Evolutionary conservation across 2,797 vertebrate species (phyloP).

Genomic region (Lutjanus argentimaculatus): DNA sequence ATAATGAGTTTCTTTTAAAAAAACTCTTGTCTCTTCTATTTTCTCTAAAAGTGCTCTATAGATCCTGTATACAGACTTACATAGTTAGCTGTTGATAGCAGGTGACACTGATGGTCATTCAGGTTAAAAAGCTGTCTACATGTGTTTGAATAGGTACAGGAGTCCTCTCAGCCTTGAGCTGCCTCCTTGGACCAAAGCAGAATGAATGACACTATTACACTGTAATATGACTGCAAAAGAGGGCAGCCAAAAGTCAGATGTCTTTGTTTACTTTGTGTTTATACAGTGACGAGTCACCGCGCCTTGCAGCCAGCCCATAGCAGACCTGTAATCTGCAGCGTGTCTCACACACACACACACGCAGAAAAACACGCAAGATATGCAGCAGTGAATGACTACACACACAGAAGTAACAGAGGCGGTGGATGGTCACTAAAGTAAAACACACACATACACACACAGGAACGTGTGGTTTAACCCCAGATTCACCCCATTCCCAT

Average conservation of each 20-base stretch:
- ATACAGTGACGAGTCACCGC: slow-evolving; percentile 60
- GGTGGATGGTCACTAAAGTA: slow-evolving; percentile 29
- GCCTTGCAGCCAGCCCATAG: slow-evolving; percentile 44
- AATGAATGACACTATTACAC: slow-evolving; percentile 63
- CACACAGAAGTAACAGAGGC: slow-evolving; percentile 12
- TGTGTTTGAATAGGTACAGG: not conserved
- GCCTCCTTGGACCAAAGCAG: slow-evolving; percentile 6
- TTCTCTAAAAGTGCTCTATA: not conserved
- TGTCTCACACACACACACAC: slow-evolving; percentile 37
- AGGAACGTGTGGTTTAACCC: slow-evolving; percentile 64
- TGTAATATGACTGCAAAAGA: slow-evolving; percentile 39
- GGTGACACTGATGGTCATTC: not conserved
- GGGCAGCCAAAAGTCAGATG: slow-evolving; percentile 76
- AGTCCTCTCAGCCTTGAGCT: slow-evolving; percentile 18
- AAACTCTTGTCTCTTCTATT: no score
- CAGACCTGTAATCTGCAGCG: slow-evolving; percentile 67
- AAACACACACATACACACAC: slow-evolving; percentile 4
- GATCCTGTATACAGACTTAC: not conserved
- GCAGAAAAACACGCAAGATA: slow-evolving; percentile 15
- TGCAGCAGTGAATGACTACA: slow-evolving; percentile 23
- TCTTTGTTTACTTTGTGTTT: slow-evolving; percentile 77
- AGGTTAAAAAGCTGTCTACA: not conserved
- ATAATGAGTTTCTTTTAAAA: no score
- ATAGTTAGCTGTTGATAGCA: not conserved
- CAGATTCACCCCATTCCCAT: slow-evolving; percentile 53